Evolutionary conservation across 2,888 invertebrate genomes (phyloP), one percentile per base, ranked within the genome.

Genomic region (Rapana venosa): DNA sequence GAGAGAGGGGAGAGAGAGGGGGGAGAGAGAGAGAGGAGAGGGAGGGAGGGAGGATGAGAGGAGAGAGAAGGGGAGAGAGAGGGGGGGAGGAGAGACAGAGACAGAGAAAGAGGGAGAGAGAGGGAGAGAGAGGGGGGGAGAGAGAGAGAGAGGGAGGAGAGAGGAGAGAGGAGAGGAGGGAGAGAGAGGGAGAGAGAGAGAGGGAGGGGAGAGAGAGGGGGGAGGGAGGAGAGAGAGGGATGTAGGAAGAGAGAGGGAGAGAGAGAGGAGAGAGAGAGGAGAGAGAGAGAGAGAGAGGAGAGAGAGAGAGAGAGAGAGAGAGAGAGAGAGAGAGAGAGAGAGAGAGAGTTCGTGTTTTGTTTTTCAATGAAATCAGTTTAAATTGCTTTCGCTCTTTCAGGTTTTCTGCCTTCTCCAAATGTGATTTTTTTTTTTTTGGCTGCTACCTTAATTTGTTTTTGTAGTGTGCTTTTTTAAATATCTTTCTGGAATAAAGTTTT

Each of bases 221-320:
- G 30, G 74, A 74, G 74, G n/a, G 74, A 74, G n/a, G 74, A 74
- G n/a, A 74, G n/a, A 74, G 26, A n/a, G 74, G 5, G 22, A n/a
- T 1, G 13, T n/a, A 74, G 26, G n/a, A 11, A 74, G 74, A 74
- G 26, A 74, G 74, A n/a, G n/a, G 26, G 74, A 74, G n/a, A 74
- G 74, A n/a, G 74, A 74, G n/a, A 74, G 74, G n/a, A n/a, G 74
- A 74, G 74, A 74, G 74, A 74, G 74, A 74, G n/a, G 74, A 74
- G 26, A n/a, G n/a, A n/a, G 1, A 74, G 74, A 26, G 74, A 74
- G 26, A 74, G 2, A n/a, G 74, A 74, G 74, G 74, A 74, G 74
- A 74, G n/a, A 74, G n/a, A n/a, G n/a, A 26, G n/a, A 22, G 74
- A n/a, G 74, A 74, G 26, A 74, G n/a, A n/a, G n/a, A 74, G 74